Evolutionary conservation across 2,888 invertebrate species (phyloP).

Genomic region (Copidosoma aretas): DNA sequence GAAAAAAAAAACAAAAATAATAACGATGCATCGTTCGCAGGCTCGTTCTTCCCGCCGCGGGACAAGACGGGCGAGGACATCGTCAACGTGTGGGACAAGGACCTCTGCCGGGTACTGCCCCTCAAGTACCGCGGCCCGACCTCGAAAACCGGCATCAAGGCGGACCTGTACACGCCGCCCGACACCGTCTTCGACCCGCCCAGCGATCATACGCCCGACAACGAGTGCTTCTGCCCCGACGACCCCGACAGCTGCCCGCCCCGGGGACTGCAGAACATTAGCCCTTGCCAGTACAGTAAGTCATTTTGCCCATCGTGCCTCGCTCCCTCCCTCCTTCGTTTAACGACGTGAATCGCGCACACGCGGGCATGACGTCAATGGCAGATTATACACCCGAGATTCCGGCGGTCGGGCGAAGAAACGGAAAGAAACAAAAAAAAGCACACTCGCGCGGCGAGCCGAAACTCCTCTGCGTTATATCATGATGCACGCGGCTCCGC

Average conservation of each 20-base stretch:
- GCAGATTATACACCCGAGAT: too few relatives aligned
- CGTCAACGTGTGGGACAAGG: conserved; percentile 84
- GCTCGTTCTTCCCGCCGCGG: conserved; percentile 85
- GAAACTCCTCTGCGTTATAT: too few relatives aligned
- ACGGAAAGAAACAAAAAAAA: too few relatives aligned
- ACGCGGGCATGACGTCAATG: too few relatives aligned
- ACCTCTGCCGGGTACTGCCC: conserved; percentile 82
- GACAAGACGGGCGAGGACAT: conserved; percentile 67
- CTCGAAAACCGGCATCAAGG: conserved; percentile 76
- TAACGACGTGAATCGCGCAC: too few relatives aligned
- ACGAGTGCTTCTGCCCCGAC: conserved; percentile 77
- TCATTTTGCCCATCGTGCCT: too few relatives aligned
- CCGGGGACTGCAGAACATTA: conserved; percentile 82
- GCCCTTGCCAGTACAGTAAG: conserved; percentile 86
- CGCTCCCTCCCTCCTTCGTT: too few relatives aligned
- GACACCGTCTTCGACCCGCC: conserved; percentile 69
- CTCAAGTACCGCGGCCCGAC: conserved; percentile 74
- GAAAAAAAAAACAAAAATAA: background rate
- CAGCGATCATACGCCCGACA: conserved; percentile 67
- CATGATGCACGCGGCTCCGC: too few relatives aligned
- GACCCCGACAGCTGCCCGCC: conserved; percentile 73
- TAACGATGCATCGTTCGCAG: conserved; percentile 55
- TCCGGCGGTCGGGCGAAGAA: too few relatives aligned
- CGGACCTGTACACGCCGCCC: conserved; percentile 77
- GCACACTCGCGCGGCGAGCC: too few relatives aligned